These are phyloP conservation scores for Brachyistius frenatus DNA, from an alignment of 2,113 vertebrate species.

Conservation along the genomic window DNA sequence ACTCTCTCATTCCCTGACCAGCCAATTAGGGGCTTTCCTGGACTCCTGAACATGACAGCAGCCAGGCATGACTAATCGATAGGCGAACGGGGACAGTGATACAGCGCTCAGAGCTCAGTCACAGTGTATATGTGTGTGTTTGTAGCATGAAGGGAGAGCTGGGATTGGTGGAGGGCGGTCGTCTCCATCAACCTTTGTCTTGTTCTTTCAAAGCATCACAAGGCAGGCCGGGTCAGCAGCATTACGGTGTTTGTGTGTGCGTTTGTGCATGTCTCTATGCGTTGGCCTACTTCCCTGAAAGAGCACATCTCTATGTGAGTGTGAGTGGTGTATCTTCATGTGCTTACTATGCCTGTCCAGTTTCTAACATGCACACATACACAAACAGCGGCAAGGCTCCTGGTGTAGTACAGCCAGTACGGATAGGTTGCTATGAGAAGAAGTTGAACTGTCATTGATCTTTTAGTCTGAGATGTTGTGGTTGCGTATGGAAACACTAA, in stretches of 20 bases:
- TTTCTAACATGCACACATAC: not conserved
- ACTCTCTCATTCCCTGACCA: constrained; percentile 62
- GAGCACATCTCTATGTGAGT: constrained; percentile 22
- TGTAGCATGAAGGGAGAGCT: constrained; percentile 12
- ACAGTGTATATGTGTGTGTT: constrained; percentile 29
- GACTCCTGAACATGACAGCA: constrained; percentile 85
- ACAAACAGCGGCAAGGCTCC: not conserved
- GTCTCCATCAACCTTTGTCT: constrained; percentile 73
- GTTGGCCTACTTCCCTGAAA: constrained; percentile 66
- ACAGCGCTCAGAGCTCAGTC: constrained; percentile 59
- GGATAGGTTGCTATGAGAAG: not conserved
- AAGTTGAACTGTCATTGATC: too few species aligned
- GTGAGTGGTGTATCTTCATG: not conserved
- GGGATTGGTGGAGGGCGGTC: constrained; percentile 63
- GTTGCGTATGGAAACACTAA: too few species aligned
- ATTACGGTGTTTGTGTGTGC: constrained; percentile 45
- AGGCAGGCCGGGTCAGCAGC: constrained; percentile 58
- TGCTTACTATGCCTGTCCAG: constrained; percentile 1
- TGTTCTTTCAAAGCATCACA: constrained; percentile 65
- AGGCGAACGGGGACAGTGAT: constrained; percentile 81
- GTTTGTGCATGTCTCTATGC: constrained; percentile 46
- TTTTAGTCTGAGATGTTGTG: too few species aligned
- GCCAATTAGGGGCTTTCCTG: constrained; percentile 84
- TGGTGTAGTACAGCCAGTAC: not conserved
- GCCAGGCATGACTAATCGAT: constrained; percentile 91